Evolutionary conservation across 2,888 invertebrate species (phyloP), one percentile per base, ranked within the genome.

Genomic region (Harpalus rubripes): DNA sequence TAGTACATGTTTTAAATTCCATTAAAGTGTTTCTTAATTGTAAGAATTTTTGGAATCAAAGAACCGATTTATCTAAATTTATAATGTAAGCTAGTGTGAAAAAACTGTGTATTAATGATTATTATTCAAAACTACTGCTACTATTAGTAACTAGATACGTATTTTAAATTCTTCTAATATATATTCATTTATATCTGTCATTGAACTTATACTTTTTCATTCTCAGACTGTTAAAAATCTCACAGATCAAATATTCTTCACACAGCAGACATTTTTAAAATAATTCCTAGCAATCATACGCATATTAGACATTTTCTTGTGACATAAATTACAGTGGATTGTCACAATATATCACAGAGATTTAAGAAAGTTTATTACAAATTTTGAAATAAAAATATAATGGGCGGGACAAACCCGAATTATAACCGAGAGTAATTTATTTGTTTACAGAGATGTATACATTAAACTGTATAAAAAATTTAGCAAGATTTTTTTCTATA

Each of bases 141-240:
- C 68, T 68, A 68, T 68, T 68, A 68, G 68, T 68, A 68, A 68
- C 68, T 39, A 68, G 32, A 68, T 68, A 68, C 68, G 68, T 68
- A 39, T 68, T 68, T 68, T 32, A 68, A 68, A 68, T 68, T 68
- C 68, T 68, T 32, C 15, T 10, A 68, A 39, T 39, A 39, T 68
- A 12, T 68, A n/a, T 6, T 39, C 15, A 68, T 68, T 68, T 39
- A 39, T 68, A 32, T 68, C 12, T 68, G 68, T 68, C 68, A 68
- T 39, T 68, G 15, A 68, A 68, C 68, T 26, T 68, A 32, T 68
- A n/a, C 26, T 18, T 63, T 63, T 63, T 32, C 32, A 32, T 52
- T 52, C 44, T 12, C 44, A 52, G 12, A 52, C 44, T 52, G 12
- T 52, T 52, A 52, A 52, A 18, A 68, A 39, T 68, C 68, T 68